Conservation (phyloP, 2,888 invertebrate genomes). For the Ashinkailepas kermadecensis region DNA sequence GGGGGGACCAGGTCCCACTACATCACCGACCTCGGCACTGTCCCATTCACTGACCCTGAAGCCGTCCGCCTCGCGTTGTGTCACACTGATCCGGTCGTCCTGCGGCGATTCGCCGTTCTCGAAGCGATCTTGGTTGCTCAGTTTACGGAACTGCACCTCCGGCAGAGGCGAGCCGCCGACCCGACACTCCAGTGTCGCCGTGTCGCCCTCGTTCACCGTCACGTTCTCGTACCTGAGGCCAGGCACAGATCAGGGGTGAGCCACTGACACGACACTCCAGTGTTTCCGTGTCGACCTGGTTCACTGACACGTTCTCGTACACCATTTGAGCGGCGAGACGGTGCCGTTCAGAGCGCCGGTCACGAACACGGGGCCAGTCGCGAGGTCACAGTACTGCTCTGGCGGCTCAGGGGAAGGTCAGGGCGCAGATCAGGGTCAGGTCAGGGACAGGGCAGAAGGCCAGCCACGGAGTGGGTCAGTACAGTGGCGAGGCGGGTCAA, state of each 20-base stretch:
- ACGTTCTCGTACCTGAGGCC: constrained; percentile 52
- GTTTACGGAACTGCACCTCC: constrained; percentile 65
- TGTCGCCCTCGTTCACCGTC: constrained; percentile 56
- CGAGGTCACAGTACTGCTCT: too few relatives aligned
- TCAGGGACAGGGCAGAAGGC: too few relatives aligned
- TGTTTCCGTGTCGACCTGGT: constrained; percentile 55
- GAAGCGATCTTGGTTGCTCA: constrained; percentile 57
- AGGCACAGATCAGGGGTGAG: constrained; percentile 52
- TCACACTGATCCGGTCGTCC: constrained; percentile 60
- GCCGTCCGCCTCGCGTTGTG: constrained; percentile 42
- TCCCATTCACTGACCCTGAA: constrained; percentile 22
- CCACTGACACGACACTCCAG: constrained; percentile 63
- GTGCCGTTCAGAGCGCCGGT: neutral
- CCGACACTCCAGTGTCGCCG: constrained; percentile 56
- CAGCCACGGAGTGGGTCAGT: too few relatives aligned
- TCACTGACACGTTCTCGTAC: constrained; percentile 61
- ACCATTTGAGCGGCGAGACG: neutral
- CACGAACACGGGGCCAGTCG: too few relatives aligned
- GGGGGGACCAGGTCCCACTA: too few relatives aligned
- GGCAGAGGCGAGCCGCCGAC: constrained; percentile 75
- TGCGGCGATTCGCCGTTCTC: constrained; percentile 52
- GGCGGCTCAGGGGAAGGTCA: too few relatives aligned
- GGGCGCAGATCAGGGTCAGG: too few relatives aligned
- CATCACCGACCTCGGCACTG: constrained; percentile 17
- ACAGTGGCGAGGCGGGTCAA: too few relatives aligned